These are phyloP conservation scores for Ibidorhyncha struthersii DNA, from an alignment of 2,113 vertebrate genomes.

Conservation along the genomic window DNA sequence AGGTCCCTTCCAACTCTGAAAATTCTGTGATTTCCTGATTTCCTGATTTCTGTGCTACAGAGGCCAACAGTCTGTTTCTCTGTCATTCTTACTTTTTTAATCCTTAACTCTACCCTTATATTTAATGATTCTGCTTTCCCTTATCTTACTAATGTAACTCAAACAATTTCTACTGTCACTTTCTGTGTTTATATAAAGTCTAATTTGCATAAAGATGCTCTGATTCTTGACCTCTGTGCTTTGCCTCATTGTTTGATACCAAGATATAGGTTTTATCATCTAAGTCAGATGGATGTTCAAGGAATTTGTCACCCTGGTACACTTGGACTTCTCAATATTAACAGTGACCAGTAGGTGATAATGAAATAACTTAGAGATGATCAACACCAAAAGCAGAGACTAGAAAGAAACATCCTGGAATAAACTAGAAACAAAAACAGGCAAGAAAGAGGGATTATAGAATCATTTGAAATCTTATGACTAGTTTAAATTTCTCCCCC, in stretches of 20 bases:
- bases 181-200: neutral
- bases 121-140: neutral
- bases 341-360: neutral
- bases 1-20: too few species aligned
- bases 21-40: neutral
- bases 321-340: neutral
- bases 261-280: neutral
- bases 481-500: neutral
- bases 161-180: neutral
- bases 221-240: neutral
- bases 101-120: neutral
- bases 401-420: neutral
- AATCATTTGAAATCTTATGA: neutral
- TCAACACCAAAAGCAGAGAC: neutral
- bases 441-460: neutral
- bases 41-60: neutral
- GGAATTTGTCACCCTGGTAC: neutral
- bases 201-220: neutral
- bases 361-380: neutral
- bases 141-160: neutral
- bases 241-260: neutral
- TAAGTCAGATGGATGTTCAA: neutral
- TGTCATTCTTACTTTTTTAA: neutral
- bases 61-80: neutral
- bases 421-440: neutral